Evolutionary conservation across 2,888 invertebrate species (phyloP), one percentile per base, ranked within the genome.

Genomic region (Melieria omissa): DNA sequence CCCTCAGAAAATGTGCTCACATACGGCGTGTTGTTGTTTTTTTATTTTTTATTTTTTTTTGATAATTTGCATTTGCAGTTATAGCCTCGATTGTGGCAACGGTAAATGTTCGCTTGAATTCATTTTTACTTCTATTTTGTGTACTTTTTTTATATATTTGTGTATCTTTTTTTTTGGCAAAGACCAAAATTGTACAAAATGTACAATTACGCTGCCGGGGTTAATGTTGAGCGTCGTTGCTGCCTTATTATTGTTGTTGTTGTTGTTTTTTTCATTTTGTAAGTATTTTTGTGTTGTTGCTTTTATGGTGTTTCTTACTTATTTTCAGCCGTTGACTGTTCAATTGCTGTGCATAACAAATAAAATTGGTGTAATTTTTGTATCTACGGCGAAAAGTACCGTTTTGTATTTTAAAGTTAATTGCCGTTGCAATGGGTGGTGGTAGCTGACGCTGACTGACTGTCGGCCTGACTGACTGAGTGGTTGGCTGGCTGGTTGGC

Each of bases 361-460:
- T 81, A 79, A 81, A 81, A 81, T 81, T 81, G 82, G 80, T 69
- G 81, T 81, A 82, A 81, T 81, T 81, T 81, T 82, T 81, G 45
- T 41, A 29, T 29, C 29, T 29, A 29, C 29, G 29, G 29, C 29
- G 29, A 29, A 29, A 29, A 29, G 29, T 29, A 29, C 29, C 29
- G 29, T 29, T 29, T 29, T 29, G 29, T 29, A 29, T 29, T 29
- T 29, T 29, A 29, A 29, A 29, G 29, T 29, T 29, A 29, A 29
- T 29, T 29, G 29, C 29, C 29, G 2, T 29, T 29, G 29, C 29
- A 29, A 29, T 29, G 29, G 29, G 29, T 29, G 29, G 29, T 29
- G 29, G 29, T 49, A 12, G 49, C 49, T 49, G 49, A 49, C 49
- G 29, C 29, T 29, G 29, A 29, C 29, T 29, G 29, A 29, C 29